Evolutionary conservation across 2,797 vertebrate genomes (phyloP).

Genomic region (Euphonia xanthogaster): DNA sequence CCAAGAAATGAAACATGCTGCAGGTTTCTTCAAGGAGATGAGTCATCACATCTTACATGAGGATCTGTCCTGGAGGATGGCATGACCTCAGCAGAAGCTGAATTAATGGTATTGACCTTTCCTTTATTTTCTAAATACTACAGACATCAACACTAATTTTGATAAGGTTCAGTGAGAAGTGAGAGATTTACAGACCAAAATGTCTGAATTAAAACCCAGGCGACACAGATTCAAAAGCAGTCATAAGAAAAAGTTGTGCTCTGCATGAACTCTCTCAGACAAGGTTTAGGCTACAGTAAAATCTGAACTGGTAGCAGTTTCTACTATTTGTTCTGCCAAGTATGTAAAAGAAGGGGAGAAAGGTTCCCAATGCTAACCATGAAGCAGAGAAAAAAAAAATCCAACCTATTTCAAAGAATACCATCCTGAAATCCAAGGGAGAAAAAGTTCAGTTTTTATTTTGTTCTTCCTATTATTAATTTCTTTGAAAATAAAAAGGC

Average conservation of each 20-base stretch:
- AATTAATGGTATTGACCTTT: slow-evolving; percentile 23
- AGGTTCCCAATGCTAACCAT: neutral
- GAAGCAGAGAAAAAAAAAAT: neutral
- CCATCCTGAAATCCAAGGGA: neutral
- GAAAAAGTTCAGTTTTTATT: neutral
- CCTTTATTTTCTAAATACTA: slow-evolving; percentile 1
- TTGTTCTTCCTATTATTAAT: neutral
- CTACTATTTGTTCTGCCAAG: neutral
- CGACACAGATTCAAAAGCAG: neutral
- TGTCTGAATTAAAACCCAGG: neutral
- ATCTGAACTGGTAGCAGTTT: neutral
- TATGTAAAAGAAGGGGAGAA: neutral
- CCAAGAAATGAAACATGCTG: neutral
- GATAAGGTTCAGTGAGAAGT: neutral
- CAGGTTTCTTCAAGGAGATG: neutral
- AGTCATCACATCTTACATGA: neutral
- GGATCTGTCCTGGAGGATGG: neutral
- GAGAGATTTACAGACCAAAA: neutral
- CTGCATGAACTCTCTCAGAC: neutral
- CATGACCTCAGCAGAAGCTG: neutral
- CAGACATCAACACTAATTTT: neutral
- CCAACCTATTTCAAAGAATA: neutral
- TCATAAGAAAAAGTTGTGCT: neutral
- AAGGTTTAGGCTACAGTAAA: neutral
- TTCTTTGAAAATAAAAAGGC: neutral